phyloP scores from a whole-genome alignment of 2,797 vertebrate genomes.

The Lepus townsendii region DNA sequence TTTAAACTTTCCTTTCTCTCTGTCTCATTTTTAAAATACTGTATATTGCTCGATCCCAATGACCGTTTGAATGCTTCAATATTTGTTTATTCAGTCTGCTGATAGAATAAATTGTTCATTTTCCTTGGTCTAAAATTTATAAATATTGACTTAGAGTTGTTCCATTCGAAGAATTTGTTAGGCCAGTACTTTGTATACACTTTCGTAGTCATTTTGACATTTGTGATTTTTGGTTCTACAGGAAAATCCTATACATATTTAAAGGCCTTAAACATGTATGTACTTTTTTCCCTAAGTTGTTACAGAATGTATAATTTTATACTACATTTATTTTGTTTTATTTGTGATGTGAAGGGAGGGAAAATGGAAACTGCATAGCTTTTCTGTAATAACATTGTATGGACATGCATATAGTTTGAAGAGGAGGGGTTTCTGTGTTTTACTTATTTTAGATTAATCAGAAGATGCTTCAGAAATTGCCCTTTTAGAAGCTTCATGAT shows the following conservation, averaged over 20 bases:
- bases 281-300: constrained; percentile 86
- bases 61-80: constrained; percentile 86
- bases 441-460: constrained; percentile 69
- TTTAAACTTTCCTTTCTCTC: constrained; percentile 36
- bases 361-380: constrained; percentile 71
- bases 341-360: constrained; percentile 79
- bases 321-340: constrained; percentile 85
- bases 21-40: constrained; percentile 75
- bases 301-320: constrained; percentile 90
- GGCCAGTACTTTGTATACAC: constrained; percentile 69
- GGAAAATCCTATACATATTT: constrained; percentile 86
- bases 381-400: constrained; percentile 69
- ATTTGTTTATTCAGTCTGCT: constrained; percentile 85
- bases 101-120: constrained; percentile 75
- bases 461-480: constrained; percentile 58
- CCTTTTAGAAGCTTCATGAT: constrained; percentile 61
- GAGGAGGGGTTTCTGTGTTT: constrained; percentile 68
- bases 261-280: constrained; percentile 90
- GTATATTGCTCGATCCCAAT: constrained; percentile 84
- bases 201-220: constrained; percentile 79
- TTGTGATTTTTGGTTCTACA: constrained; percentile 80
- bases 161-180: constrained; percentile 65
- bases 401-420: constrained; percentile 66
- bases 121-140: constrained; percentile 69
- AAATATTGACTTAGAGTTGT: constrained; percentile 81